Evolutionary conservation across 2,113 vertebrate species (phyloP).

Genomic region (Actenoides hombroni): DNA sequence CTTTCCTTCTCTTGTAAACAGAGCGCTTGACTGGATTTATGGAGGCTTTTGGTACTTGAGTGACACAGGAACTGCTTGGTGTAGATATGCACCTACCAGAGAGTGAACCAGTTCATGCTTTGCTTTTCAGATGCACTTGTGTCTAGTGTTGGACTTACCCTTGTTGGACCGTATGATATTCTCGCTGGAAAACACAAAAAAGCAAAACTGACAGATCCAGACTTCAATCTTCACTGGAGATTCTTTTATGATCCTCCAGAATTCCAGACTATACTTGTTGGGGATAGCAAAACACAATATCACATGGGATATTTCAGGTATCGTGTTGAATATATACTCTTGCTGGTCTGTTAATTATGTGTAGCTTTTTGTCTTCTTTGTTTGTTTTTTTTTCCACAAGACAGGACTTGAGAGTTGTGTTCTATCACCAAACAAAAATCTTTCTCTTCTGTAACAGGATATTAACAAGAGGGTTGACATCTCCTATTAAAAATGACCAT

Average conservation of each 20-base stretch:
- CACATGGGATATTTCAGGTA: constrained; percentile 99
- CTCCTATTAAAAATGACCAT: neutral
- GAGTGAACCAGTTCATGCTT: neutral
- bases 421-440: neutral
- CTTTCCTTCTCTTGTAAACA: neutral
- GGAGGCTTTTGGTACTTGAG: neutral
- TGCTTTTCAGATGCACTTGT: constrained; percentile 81
- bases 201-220: constrained; percentile 69
- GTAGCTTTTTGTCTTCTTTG: neutral
- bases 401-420: neutral
- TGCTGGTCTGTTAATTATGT: neutral
- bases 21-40: neutral
- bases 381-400: neutral
- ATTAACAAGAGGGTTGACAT: neutral
- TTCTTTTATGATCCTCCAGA: constrained; percentile 97
- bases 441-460: neutral
- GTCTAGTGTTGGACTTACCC: constrained; percentile 81
- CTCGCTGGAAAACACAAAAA: constrained; percentile 87
- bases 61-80: neutral
- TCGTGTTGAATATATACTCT: neutral
- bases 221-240: constrained; percentile 92
- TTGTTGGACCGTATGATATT: constrained; percentile 95
- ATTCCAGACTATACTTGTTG: constrained; percentile 90
- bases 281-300: constrained; percentile 82
- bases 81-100: neutral